Evolutionary conservation across 2,113 vertebrate genomes (phyloP).

Genomic region (Ornithorhynchus anatinus): DNA sequence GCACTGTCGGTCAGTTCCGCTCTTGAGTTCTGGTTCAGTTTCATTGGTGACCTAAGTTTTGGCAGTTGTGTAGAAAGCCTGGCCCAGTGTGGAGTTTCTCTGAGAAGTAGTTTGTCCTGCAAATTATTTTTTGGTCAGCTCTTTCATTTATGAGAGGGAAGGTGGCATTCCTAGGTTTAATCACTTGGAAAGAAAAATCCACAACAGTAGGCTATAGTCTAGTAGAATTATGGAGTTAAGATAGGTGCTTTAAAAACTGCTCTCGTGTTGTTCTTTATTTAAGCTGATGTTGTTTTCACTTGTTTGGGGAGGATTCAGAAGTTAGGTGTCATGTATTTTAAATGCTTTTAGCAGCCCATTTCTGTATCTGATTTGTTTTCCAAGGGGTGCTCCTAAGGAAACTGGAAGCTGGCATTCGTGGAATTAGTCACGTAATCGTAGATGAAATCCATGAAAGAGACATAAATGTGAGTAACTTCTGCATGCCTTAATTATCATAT

Average conservation of each 20-base stretch:
- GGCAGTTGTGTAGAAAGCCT: background rate
- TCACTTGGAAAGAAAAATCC: background rate
- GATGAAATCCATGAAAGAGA: slow-evolving; percentile 98
- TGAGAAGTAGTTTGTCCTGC: too few species aligned
- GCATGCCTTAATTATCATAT: too few species aligned
- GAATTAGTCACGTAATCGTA: slow-evolving; percentile 97
- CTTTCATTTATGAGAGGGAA: background rate
- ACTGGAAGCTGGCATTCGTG: slow-evolving; percentile 92
- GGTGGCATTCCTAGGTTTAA: background rate
- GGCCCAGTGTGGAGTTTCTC: background rate
- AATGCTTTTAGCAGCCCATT: too few species aligned
- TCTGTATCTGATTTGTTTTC: background rate
- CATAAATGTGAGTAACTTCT: slow-evolving; percentile 87
- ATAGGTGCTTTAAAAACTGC: too few species aligned
- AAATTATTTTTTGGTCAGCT: background rate
- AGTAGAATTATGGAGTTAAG: too few species aligned
- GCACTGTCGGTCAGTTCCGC: slow-evolving; percentile 87
- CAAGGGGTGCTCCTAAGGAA: slow-evolving; percentile 92
- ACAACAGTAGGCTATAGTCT: too few species aligned
- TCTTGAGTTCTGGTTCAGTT: background rate
- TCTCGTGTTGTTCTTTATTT: too few species aligned
- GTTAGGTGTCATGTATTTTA: too few species aligned
- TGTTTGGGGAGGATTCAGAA: too few species aligned
- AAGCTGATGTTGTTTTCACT: too few species aligned
- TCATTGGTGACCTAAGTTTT: background rate